These are phyloP conservation scores for Henricia sp. DNA, from an alignment of 53 echinoderm and acorn worm species.

Conservation along the genomic window DNA sequence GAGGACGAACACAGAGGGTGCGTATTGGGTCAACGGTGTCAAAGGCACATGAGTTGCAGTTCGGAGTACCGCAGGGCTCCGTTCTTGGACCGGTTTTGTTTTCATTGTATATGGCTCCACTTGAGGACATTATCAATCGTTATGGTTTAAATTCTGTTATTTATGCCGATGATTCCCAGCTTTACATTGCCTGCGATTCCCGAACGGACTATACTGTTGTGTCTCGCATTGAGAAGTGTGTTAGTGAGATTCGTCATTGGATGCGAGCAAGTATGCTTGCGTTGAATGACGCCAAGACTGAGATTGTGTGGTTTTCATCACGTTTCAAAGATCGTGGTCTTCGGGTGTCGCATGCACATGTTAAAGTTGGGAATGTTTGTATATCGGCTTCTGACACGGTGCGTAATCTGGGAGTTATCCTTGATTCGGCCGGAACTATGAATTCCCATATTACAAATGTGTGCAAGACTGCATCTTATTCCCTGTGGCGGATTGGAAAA, in stretches of 20 bases:
- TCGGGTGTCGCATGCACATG: not conserved
- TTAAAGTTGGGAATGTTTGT: not conserved
- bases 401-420: not conserved
- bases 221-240: not conserved
- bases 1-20: not conserved
- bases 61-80: constrained; percentile 24
- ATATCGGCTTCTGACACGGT: not conserved
- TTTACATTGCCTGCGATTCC: constrained; percentile 14
- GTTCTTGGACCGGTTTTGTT: constrained; percentile 7
- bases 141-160: not conserved
- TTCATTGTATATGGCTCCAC: constrained; percentile 19
- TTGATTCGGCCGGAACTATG: constrained; percentile 8
- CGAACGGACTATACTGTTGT: not conserved
- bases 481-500: constrained; percentile 20
- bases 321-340: not conserved
- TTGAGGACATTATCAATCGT: not conserved
- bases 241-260: not conserved
- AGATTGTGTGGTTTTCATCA: not conserved
- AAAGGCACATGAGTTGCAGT: not conserved
- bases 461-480: constrained; percentile 25
- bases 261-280: constrained; percentile 11
- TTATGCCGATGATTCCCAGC: constrained; percentile 18
- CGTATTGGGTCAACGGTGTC: not conserved
- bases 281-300: constrained; percentile 4
- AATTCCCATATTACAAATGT: constrained; percentile 1